These are phyloP conservation scores for Dascillus cervinus DNA, from an alignment of 2,888 invertebrate species.

Conservation along the genomic window DNA sequence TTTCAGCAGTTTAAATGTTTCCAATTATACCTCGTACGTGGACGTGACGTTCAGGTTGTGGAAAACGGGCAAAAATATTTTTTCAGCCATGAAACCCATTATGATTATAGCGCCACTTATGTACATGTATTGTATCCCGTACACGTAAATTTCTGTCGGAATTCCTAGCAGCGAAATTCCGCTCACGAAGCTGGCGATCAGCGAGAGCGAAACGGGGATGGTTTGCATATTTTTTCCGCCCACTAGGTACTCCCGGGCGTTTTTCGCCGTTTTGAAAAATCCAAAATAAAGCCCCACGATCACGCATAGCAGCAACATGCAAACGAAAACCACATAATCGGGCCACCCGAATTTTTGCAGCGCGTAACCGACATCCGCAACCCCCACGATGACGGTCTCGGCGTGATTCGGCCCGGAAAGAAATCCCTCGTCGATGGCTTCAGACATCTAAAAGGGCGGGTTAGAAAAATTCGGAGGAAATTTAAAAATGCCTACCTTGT, in stretches of 20 bases:
- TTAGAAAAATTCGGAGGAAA: neutral
- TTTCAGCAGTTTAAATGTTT: slow-evolving; percentile 1
- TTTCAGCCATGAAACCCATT: slow-evolving; percentile 60
- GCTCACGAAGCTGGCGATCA: slow-evolving; percentile 75
- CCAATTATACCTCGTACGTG: slow-evolving; percentile 61
- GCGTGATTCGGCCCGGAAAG: slow-evolving; percentile 24
- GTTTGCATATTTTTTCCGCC: slow-evolving; percentile 76
- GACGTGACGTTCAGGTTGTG: slow-evolving; percentile 67
- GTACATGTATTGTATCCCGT: slow-evolving; percentile 70
- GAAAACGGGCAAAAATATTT: slow-evolving; percentile 66
- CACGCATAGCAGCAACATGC: slow-evolving; percentile 70
- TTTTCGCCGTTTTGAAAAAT: slow-evolving; percentile 56
- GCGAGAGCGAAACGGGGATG: slow-evolving; percentile 75
- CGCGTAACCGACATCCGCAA: slow-evolving; percentile 31
- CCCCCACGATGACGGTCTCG: slow-evolving; percentile 26
- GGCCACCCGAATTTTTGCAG: slow-evolving; percentile 48
- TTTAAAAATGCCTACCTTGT: neutral
- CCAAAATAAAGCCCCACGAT: slow-evolving; percentile 78
- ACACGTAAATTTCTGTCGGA: slow-evolving; percentile 74
- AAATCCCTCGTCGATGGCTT: slow-evolving; percentile 21
- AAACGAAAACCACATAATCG: slow-evolving; percentile 71
- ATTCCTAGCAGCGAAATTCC: slow-evolving; percentile 72
- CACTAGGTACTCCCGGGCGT: slow-evolving; percentile 66
- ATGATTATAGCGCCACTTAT: slow-evolving; percentile 55
- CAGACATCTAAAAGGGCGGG: slow-evolving; percentile 29